Base-by-base conservation (phyloP, 2,797 vertebrate species). In the Amphiprion clarkii region DNA sequence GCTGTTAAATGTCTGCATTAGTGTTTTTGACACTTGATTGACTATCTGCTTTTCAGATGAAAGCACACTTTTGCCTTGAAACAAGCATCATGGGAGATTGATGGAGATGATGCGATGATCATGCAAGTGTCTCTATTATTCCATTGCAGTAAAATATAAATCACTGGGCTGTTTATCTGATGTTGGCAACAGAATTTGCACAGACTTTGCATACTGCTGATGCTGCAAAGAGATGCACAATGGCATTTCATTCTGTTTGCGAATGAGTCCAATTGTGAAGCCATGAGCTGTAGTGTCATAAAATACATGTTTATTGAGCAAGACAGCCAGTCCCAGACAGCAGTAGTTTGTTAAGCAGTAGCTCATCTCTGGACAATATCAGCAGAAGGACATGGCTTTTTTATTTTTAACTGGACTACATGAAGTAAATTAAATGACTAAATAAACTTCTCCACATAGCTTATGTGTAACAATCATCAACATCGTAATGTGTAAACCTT, bases 141-240 rank as follows among this genome's bases (percentile, higher is more conserved):
- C 51, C 57, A 46, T 27, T 14, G 40, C 31, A 29, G 63, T 64
- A 68, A 67, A 61, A 55, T 11, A 51, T 70, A 55, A 87, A 88
- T 85, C 74, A 84, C 75, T 23, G 54, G 71, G 68, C 62, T 46
- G 72, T 84, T 81, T 83, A 71, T 77, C 67, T 16, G 16, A 19
- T 16, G 3, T 11, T 46, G 14, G 16, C 14, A 46, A 46, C 14
- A 6, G 16, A 46, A 46, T 46, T 17, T 46, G 44, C 44, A 46
- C 1, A 23, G 72, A 52, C 67, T 89, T 83, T 82, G 64, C 86
- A 88, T 84, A 84, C 11, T 71, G 85, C 85, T 89, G 86, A 92
- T 77, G 76, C 76, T 53, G 85, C 84, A 88, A 39, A 61, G 60
- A 71, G 39, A 79, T 75, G 71, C 71, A 86, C 75, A 79, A 71